phyloP scores from a whole-genome alignment of 2,113 vertebrate genomes.

The Phalacrocorax aristotelis region DNA sequence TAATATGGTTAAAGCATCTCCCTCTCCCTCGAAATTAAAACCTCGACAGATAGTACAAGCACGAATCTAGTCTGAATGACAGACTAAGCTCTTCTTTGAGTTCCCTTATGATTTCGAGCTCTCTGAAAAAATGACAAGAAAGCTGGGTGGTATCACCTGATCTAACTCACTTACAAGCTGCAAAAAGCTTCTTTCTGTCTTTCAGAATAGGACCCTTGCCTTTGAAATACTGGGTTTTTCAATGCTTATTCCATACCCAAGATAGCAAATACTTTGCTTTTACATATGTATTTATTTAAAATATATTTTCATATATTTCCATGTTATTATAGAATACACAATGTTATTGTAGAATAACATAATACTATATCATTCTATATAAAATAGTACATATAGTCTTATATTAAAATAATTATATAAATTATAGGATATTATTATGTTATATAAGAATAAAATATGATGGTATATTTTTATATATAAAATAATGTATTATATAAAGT shows the following conservation, averaged over 20 bases:
- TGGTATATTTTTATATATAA: background rate
- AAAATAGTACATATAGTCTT: background rate
- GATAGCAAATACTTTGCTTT: no score
- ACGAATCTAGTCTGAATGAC: background rate
- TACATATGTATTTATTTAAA: no score
- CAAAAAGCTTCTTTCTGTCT: background rate
- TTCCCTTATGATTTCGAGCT: background rate
- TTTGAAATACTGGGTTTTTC: no score
- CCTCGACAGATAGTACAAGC: background rate
- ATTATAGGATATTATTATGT: background rate
- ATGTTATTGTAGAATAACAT: background rate
- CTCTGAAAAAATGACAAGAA: background rate
- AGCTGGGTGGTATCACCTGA: background rate
- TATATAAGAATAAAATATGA: no score
- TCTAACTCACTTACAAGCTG: background rate
- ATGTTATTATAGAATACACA: no score
- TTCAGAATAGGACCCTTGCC: background rate
- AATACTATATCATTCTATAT: background rate
- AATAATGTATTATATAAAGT: background rate
- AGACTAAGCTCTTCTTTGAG: background rate
- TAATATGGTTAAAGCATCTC: constrained; percentile 29
- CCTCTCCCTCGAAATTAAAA: background rate
- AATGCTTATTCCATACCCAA: no score
- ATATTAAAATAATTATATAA: background rate
- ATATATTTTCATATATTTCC: no score